Conservation (phyloP, 2,797 vertebrate genomes). For the Tauraco hartlaubi region DNA sequence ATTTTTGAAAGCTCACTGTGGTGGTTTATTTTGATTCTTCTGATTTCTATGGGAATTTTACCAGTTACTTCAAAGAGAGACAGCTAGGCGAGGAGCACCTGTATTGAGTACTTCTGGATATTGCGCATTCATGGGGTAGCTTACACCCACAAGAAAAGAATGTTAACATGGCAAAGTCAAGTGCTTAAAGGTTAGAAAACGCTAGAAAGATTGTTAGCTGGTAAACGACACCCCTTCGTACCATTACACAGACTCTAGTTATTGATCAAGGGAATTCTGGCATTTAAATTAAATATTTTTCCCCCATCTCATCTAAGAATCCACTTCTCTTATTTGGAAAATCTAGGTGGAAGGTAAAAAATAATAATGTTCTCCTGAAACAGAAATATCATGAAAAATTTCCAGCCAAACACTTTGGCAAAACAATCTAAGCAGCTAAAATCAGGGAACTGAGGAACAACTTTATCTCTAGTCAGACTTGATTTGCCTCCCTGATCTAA, state of each 20-base stretch:
- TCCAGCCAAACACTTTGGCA: background rate
- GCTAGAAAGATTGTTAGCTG: background rate
- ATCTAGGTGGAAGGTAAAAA: background rate
- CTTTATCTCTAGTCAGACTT: background rate
- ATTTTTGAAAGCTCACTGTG: background rate
- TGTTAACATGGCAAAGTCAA: background rate
- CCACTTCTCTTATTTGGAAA: background rate
- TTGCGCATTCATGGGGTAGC: background rate
- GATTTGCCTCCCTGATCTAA: background rate
- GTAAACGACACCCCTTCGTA: background rate
- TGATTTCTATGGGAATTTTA: slow-evolving; percentile 8
- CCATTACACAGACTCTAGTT: background rate
- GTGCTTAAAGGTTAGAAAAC: background rate
- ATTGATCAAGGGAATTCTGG: background rate
- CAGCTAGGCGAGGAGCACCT: background rate
- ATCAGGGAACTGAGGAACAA: background rate
- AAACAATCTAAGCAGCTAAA: background rate
- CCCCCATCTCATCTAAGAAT: background rate
- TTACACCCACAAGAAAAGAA: background rate
- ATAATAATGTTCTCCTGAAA: background rate
- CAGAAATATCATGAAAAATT: background rate
- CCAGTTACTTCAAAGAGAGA: background rate
- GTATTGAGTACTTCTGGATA: background rate
- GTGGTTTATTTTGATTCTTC: background rate
- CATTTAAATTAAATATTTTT: background rate